Evolutionary conservation across 1,140 invertebrate species (phyloP), one percentile per base, ranked within the genome.

Genomic region (Cotesia chilonis): DNA sequence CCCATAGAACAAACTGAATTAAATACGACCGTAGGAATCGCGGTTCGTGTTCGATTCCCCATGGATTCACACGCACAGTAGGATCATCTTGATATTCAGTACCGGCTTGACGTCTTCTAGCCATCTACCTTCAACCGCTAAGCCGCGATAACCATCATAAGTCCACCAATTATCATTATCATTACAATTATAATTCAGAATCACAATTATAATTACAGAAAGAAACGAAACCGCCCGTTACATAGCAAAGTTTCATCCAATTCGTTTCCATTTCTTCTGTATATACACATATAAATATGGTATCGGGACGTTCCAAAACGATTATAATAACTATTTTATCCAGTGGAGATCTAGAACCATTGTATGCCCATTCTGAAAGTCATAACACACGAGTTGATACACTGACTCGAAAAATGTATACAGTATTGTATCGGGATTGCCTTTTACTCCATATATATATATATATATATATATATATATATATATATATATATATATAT

Each of bases 291-390:
- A 52, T 52, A 52, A 52, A 52, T 52, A 3, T 28, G 28, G 28
- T 47, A 47, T 10, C 41, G 41, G 41, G 41, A 47, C 60, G 28
- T 78, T 76, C 80, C 81, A 83, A 84, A 85, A 85, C 84, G 84
- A 85, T 86, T 86, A 86, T 86, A 86, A 87, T 86, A 86, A 86
- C 85, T 86, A 86, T 86, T 87, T 87, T 87, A 87, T 87, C 85
- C 82, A 79, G 81, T 81, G 78, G 77, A 78, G 84, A 87, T 87
- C 85, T 86, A 84, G 81, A 47, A 76, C 85, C 84, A 87, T 87
- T 87, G 85, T 87, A 80, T 77, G 78, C 79, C 84, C 82, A 85
- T 86, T 86, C 83, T 85, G 81, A 86, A 86, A 86, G 85, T 87
- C 85, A 87, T 86, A 86, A 86, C 85, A 86, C 82, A 81, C 78